A percentile compares a stretch with the other conserved stretches of the same genome.
These are phyloP conservation scores for Epizoanthus ramosus DNA, from an alignment of 92 coral and sea anemone genomes.

Conservation along the genomic window DNA sequence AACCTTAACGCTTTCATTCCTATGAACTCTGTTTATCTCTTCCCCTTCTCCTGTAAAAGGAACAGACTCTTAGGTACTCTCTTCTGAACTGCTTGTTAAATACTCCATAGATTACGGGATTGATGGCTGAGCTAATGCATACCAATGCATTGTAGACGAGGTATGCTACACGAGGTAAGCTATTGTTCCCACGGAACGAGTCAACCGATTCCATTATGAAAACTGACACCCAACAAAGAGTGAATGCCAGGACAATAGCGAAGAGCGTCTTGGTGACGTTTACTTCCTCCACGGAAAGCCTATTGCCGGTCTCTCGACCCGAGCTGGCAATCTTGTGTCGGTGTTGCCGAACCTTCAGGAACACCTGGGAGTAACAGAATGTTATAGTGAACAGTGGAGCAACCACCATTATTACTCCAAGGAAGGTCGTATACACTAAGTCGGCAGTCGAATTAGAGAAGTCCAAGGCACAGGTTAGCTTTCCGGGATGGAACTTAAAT, in stretches of 20 bases:
- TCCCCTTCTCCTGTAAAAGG: background rate
- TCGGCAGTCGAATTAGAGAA: constrained; percentile 42
- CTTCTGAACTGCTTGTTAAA: constrained; percentile 18
- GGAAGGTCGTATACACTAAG: constrained; percentile 55
- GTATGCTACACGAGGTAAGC: constrained; percentile 18
- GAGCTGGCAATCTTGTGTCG: constrained; percentile 15
- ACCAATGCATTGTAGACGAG: constrained; percentile 3
- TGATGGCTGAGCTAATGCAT: constrained; percentile 15
- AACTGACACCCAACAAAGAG: constrained; percentile 29
- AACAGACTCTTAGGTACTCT: constrained; percentile 1
- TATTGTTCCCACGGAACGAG: constrained; percentile 25
- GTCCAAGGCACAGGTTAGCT: constrained; percentile 58
- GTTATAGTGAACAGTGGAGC: constrained; percentile 63
- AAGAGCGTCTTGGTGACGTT: constrained; percentile 24
- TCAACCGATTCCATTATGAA: constrained; percentile 22
- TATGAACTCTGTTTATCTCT: background rate
- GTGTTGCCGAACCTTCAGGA: constrained; percentile 62
- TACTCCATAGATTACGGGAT: constrained; percentile 24
- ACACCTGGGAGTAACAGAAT: constrained; percentile 67
- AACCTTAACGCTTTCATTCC: background rate
- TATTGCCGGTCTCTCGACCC: background rate
- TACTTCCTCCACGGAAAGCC: constrained; percentile 1
- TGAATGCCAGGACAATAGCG: constrained; percentile 16
- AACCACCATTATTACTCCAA: constrained; percentile 54
- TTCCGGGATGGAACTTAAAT: constrained; percentile 67